Evolutionary conservation across 2,113 vertebrate species (phyloP), one percentile per base, ranked within the genome.

Genomic region (Electrona antarctica): DNA sequence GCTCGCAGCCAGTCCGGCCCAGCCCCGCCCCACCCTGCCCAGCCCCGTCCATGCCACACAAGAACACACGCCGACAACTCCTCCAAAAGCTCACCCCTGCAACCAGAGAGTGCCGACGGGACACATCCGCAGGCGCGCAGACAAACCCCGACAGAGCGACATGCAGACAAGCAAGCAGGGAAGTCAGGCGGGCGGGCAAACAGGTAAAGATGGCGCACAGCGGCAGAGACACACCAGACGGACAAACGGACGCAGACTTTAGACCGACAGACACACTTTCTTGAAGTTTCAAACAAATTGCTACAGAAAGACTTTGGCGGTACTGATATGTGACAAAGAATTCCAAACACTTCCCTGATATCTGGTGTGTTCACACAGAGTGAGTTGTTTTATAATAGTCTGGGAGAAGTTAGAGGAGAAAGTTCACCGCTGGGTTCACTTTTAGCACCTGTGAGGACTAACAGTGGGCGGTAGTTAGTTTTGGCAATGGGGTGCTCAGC

Each of bases 391-490:
- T 58, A 74, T 21, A 4, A 61, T 68, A 29, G 8, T 64, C 60
- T 64, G 55, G 69, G 67, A 77, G 77, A 80, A 50, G 4, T 50
- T 69, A 75, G 64, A 5, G 61, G 60, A 83, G 67, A 57, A n/a
- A 67, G 74, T 74, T 71, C 69, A 79, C 64, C 69, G 74, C 75
- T 75, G 51, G 69, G 28, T 65, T 85, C 59, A 75, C 69, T 84
- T 82, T 85, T 69, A 83, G 76, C 88, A 84, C 80, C 84, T 89
- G 88, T 84, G 83, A 82, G 78, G 79, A 75, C 67, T 81, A 21
- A 48, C 74, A 81, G 82, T 71, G 81, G 83, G 78, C 67, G 78
- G 81, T 60, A 69, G 80, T 77, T 80, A 74, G 69, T 76, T 70
- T 74, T 82, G 87, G 55, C 7, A 70, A 49, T 57, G 61, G 69